Evolutionary conservation across 30 jellyfish, hydroid and myxozoan species (phyloP), one percentile per base, ranked within the genome.

Genomic region (Pelagia noctiluca): DNA sequence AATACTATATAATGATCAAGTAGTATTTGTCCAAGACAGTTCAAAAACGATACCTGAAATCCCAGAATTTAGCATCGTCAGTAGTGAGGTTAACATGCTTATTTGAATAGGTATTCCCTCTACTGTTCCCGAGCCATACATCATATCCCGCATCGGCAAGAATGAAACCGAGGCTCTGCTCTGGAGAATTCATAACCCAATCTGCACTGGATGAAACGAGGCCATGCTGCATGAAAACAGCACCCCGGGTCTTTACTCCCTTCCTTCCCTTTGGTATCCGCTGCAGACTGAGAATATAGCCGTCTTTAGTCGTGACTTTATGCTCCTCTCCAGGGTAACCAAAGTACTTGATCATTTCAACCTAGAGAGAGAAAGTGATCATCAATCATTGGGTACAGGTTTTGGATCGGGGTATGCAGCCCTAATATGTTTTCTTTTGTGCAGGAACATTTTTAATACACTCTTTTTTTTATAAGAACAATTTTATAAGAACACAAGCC

Each of bases 121-220:
- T 86, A 73, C 95, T 86, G 75, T 94, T 94, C 13, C 99, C 99
- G 42, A 89, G 78, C 98, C 98, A 94, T 3, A 89, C 99, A 50
- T 94, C 98, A 28, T 89, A 94, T 22, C 99, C 99, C 3, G 57
- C 84, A 68, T 92, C 98, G 22, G 98, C 97, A 2, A 92, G 78
- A 52, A 92, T 86, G 75, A 85, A 92, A 71, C 93, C 98, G 64
- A 92, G 85, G 85, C 98, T 92, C 71, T 86, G 86, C 0, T 84
- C 75, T 0, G 98, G 98, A 2, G 78, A 78, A 53, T 92, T 92
- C 97, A 86, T 80, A n/a, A 87, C 90, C 70, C 34, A 91, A 46
- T 92, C 90, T 1, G 98, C 96, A 54, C 94, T 76, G 0, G 98
- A 84, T 1, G 93, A 93, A 23, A 91, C 88, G 25, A 91, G 86